Base-by-base conservation (phyloP, 1,140 invertebrate species). In the Lepidurus packardi region DNA sequence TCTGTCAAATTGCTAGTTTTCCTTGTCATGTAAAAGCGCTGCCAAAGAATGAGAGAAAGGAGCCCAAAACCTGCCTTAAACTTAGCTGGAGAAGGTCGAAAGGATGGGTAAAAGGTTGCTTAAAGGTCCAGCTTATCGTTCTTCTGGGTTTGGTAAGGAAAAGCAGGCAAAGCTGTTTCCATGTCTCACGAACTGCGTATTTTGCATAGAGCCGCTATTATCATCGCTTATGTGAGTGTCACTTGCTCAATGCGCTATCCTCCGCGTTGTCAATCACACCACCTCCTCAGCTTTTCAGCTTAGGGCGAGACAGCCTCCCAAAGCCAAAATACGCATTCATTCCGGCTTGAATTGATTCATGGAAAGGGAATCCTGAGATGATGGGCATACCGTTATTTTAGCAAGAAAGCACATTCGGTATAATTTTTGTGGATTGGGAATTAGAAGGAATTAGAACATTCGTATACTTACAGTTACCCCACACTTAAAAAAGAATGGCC, bases 181-280 rank as follows among this genome's bases (percentile, higher is more conserved):
- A 21, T 21, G 21, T 65, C 53, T 65, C 53, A 65, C n/a, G 53
- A 65, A 65, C 16, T 13, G 21, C 9, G 8, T 65, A 65, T 65
- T 65, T 65, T 65, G 53, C 53, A 65, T 65, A 65, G 53, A 21
- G 53, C 53, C 53, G 13, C 21, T 65, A 65, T 65, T 65, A 65
- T 21, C 21, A 65, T 16, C 9, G 53, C 21, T 13, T 65, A n/a
- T 65, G 7, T 21, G 53, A 65, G 16, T 65, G 16, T 65, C 53
- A 21, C 53, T 34, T 13, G 53, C 53, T 65, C 53, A 65, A 34
- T 65, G 16, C 53, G 16, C 21, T 21, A 65, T 65, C 16, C 13
- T n/a, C 16, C 10, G 53, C 21, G 53, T 65, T 65, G 53, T 21
- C n/a, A 65, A 65, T 65, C 53, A 65, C 53, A 65, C 53, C 53